Conservation (phyloP, 2,113 vertebrate genomes). For the Chionodraco myersi region DNA sequence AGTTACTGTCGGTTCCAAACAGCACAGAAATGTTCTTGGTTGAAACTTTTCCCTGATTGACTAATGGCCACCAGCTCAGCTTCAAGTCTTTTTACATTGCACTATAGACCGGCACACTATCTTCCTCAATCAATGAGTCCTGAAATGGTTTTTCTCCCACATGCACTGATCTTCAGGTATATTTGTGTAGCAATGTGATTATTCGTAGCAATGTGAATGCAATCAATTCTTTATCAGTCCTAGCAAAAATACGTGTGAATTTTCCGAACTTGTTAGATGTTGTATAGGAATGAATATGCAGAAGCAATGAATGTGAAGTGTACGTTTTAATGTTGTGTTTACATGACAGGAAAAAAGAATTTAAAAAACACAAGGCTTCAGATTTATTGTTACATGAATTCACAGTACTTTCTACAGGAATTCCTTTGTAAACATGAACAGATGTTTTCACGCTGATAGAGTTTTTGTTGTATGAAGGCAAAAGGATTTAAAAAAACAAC, state of each 20-base stretch:
- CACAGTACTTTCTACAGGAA: not conserved
- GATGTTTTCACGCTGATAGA: constrained; percentile 17
- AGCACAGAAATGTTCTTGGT: constrained; percentile 4
- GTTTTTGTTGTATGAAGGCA: constrained; percentile 5
- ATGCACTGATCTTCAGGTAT: not conserved
- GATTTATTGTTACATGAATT: not conserved
- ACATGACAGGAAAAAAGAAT: not conserved
- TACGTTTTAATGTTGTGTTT: constrained; percentile 1
- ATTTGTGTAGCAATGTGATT: not conserved
- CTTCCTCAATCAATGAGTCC: constrained; percentile 5
- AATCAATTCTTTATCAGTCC: not conserved
- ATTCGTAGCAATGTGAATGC: not conserved
- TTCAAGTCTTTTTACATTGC: constrained; percentile 20
- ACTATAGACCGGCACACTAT: not conserved
- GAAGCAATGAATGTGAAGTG: not conserved
- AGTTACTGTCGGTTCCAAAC: constrained; percentile 4
- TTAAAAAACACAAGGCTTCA: not conserved
- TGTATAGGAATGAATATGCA: not conserved
- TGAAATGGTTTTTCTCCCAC: constrained; percentile 3
- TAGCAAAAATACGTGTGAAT: not conserved
- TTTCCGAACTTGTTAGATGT: not conserved
- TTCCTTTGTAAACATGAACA: not conserved
- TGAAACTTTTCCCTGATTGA: constrained; percentile 20
- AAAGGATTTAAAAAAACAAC: constrained; percentile 4
- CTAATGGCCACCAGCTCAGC: constrained; percentile 18